Conservation (phyloP, 2,113 vertebrate genomes). For the Scomber japonicus region DNA sequence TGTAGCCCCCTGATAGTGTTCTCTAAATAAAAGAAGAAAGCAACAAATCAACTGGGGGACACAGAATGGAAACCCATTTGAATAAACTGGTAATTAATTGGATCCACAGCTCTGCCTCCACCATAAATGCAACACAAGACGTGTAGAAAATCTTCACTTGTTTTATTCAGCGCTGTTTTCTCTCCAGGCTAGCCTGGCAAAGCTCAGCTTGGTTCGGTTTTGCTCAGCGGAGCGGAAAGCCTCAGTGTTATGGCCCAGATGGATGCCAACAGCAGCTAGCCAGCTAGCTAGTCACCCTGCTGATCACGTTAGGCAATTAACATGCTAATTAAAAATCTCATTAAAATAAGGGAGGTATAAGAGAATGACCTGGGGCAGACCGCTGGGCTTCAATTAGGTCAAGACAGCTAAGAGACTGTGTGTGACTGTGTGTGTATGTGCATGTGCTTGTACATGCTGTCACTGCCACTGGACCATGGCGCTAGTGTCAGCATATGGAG, state of each 20-base stretch:
- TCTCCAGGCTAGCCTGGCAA: slow-evolving; percentile 58
- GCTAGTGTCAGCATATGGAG: slow-evolving; percentile 26
- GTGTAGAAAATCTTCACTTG: slow-evolving; percentile 20
- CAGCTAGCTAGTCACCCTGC: slow-evolving; percentile 76
- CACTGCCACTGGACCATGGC: slow-evolving; percentile 26
- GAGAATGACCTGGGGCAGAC: slow-evolving; percentile 81
- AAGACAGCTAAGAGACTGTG: slow-evolving; percentile 65
- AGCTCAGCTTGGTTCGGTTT: slow-evolving; percentile 49
- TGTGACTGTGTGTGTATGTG: slow-evolving; percentile 31
- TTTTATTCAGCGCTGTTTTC: slow-evolving; percentile 40
- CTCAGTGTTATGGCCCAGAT: slow-evolving; percentile 70
- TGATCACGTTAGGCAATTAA: slow-evolving; percentile 87
- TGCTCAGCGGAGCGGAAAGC: slow-evolving; percentile 70
- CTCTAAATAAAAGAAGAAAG: slow-evolving; percentile 25
- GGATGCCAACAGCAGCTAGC: slow-evolving; percentile 78
- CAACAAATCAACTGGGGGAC: slow-evolving; percentile 36
- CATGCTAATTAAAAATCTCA: slow-evolving; percentile 89
- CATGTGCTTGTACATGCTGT: slow-evolving; percentile 16
- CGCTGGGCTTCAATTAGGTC: slow-evolving; percentile 85
- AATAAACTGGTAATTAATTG: slow-evolving; percentile 50
- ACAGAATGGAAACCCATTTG: slow-evolving; percentile 29
- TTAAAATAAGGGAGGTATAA: slow-evolving; percentile 85
- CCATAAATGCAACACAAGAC: slow-evolving; percentile 40
- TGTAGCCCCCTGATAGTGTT: not conserved
- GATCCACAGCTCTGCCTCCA: slow-evolving; percentile 22